These are phyloP conservation scores for Fragum whitleyi DNA, from an alignment of 2,888 invertebrate species.

Conservation along the genomic window DNA sequence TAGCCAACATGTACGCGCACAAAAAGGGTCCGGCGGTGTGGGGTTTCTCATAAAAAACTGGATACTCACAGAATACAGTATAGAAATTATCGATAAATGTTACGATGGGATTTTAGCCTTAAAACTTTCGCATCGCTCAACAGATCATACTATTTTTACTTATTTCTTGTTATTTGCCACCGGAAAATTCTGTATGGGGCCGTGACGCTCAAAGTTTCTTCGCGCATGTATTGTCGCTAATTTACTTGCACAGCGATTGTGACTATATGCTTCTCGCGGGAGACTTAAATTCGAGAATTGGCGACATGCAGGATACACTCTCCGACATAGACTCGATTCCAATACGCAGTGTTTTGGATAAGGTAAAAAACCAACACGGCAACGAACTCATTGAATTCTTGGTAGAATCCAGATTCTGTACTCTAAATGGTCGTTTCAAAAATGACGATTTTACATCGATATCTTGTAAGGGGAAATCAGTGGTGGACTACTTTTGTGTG, in stretches of 20 bases:
- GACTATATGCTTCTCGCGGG: neutral
- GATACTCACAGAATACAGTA: neutral
- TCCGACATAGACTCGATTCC: no score
- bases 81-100: neutral
- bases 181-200: neutral
- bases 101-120: constrained; percentile 13
- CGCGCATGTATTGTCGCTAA: neutral
- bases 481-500: neutral
- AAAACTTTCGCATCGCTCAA: neutral
- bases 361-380: no score
- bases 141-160: neutral
- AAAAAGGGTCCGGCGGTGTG: constrained; percentile 11
- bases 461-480: neutral
- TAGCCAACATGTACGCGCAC: neutral
- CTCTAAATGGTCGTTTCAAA: neutral
- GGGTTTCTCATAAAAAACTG: constrained; percentile 4
- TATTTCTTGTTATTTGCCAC: neutral
- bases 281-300: constrained; percentile 3
- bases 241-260: neutral
- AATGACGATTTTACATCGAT: constrained; percentile 15
- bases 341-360: no score
- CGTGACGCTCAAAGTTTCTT: neutral
- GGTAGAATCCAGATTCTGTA: neutral
- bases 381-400: neutral
- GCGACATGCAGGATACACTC: no score